Evolutionary conservation across 2,888 invertebrate genomes (phyloP).

Genomic region (Amphipyra berbera): DNA sequence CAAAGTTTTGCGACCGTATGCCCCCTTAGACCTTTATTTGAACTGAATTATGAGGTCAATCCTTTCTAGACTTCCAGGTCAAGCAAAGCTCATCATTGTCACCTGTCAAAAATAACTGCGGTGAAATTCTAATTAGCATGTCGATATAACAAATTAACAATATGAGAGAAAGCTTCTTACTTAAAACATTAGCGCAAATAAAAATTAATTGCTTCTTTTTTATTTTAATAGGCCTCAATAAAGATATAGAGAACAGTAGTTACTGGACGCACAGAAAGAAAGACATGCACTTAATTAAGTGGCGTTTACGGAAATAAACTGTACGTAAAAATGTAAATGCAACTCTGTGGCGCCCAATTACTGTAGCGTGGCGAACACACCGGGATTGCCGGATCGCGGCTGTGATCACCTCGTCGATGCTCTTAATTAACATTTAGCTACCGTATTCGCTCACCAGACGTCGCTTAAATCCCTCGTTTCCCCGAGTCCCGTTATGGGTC

Average conservation of each 20-base stretch:
- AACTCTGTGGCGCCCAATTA: slow-evolving; percentile 78
- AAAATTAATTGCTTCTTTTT: slow-evolving; percentile 58
- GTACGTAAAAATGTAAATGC: slow-evolving; percentile 76
- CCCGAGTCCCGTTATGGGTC: slow-evolving; percentile 80
- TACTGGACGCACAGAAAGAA: slow-evolving; percentile 52
- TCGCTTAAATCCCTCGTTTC: slow-evolving; percentile 72
- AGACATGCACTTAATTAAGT: slow-evolving; percentile 69
- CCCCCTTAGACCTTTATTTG: slow-evolving; percentile 55
- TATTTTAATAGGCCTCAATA: slow-evolving; percentile 61
- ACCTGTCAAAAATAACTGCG: slow-evolving; percentile 69
- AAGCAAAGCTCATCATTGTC: slow-evolving; percentile 67
- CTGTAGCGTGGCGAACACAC: slow-evolving; percentile 63
- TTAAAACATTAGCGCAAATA: slow-evolving; percentile 50
- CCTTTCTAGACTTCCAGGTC: slow-evolving; percentile 77
- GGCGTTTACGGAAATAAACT: slow-evolving; percentile 64
- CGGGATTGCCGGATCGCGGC: slow-evolving; percentile 69
- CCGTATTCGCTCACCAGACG: slow-evolving; percentile 73
- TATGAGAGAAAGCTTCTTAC: slow-evolving; percentile 75
- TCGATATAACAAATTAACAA: slow-evolving; percentile 63
- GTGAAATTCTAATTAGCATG: slow-evolving; percentile 79
- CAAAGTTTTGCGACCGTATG: slow-evolving; percentile 22
- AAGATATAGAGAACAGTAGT: slow-evolving; percentile 57
- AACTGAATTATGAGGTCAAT: slow-evolving; percentile 52
- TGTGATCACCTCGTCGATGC: slow-evolving; percentile 81
- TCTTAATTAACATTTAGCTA: slow-evolving; percentile 87